Evolutionary conservation across 2,797 vertebrate genomes (phyloP).

Genomic region (Acestrorhynchus altus): DNA sequence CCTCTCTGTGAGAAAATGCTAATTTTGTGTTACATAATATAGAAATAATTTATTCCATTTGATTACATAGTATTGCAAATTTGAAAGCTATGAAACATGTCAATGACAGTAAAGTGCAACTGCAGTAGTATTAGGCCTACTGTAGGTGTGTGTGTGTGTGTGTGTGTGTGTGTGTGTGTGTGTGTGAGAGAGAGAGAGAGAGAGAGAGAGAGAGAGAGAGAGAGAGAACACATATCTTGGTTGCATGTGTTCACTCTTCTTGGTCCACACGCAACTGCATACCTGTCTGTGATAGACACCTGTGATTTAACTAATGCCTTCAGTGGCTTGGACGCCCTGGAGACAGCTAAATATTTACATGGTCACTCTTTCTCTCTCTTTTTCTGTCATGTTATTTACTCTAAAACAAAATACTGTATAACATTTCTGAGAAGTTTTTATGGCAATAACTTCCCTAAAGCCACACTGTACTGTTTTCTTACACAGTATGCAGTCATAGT

Average conservation of each 20-base stretch:
- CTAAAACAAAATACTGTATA: not conserved
- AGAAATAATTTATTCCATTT: too few relatives aligned
- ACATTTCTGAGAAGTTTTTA: not conserved
- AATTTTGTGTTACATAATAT: too few relatives aligned
- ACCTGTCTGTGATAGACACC: conserved; percentile 67
- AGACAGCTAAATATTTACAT: conserved; percentile 70
- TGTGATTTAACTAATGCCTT: conserved; percentile 62
- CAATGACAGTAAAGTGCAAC: not conserved
- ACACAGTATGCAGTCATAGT: too few relatives aligned
- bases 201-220: conserved; percentile 44
- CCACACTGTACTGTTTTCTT: too few relatives aligned
- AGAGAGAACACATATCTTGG: conserved; percentile 27
- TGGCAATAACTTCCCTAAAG: too few relatives aligned
- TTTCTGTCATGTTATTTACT: not conserved
- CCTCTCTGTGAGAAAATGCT: too few relatives aligned
- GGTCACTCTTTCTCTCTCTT: conserved; percentile 28
- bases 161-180: not conserved
- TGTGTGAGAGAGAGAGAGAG: conserved; percentile 40
- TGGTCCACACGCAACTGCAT: conserved; percentile 70
- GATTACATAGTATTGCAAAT: not conserved
- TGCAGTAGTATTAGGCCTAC: not conserved
- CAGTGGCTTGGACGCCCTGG: conserved; percentile 55
- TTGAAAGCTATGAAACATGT: not conserved
- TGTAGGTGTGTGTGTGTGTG: not conserved
- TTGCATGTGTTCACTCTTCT: conserved; percentile 42